Evolutionary conservation across 2,113 vertebrate genomes (phyloP).

Genomic region (Centropus unirufus): DNA sequence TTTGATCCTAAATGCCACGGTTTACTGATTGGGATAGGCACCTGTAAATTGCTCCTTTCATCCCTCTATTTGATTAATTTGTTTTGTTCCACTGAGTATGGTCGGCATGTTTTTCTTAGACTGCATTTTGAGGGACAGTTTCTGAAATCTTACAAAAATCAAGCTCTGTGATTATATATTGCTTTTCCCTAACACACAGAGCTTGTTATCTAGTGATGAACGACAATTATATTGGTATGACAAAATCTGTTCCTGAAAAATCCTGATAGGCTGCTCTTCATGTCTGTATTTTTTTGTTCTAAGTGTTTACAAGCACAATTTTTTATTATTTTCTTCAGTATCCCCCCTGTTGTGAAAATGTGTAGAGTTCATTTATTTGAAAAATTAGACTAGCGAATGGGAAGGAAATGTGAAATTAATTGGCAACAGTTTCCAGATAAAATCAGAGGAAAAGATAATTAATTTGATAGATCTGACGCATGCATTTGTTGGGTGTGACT

Average conservation of each 20-base stretch:
- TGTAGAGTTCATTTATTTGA: not conserved
- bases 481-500: not conserved
- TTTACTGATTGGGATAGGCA: not conserved
- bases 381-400: not conserved
- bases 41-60: not conserved
- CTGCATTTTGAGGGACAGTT: not conserved
- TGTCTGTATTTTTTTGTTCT: not conserved
- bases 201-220: not conserved
- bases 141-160: not conserved
- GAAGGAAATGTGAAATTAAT: not conserved
- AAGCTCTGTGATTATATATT: not conserved
- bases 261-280: not conserved
- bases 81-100: not conserved
- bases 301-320: not conserved
- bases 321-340: not conserved
- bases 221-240: constrained; percentile 1
- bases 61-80: not conserved
- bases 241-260: not conserved
- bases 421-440: not conserved
- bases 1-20: not conserved
- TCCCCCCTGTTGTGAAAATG: not conserved
- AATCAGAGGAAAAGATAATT: not conserved
- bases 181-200: not conserved
- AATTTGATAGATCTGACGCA: not conserved
- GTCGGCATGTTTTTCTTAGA: not conserved